Percentiles rank a stretch among this genome's conserved stretches.
Conservation (phyloP, 2,113 vertebrate species). For the Peromyscus polionotus region DNA sequence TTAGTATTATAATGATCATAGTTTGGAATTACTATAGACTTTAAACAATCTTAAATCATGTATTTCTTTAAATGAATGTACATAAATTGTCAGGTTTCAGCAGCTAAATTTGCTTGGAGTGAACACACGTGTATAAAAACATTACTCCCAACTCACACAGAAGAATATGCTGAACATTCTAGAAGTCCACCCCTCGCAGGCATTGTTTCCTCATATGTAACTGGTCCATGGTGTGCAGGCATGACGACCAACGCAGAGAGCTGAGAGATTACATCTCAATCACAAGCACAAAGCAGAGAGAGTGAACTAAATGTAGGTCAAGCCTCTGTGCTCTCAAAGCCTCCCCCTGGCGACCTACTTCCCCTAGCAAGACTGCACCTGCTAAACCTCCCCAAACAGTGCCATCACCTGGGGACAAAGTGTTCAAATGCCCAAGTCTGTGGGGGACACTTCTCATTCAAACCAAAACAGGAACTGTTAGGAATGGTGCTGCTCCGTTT, state of each 20-base stretch:
- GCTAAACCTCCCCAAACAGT: neutral
- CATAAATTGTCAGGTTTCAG: neutral
- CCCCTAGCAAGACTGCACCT: neutral
- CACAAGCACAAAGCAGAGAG: neutral
- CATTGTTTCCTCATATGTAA: neutral
- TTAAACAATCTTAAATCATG: neutral
- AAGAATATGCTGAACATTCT: neutral
- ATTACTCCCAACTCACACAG: neutral
- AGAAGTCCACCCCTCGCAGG: neutral
- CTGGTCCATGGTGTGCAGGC: neutral
- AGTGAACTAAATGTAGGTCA: neutral
- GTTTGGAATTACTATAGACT: neutral
- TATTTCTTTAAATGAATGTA: neutral
- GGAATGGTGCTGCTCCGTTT: neutral
- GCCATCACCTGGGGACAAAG: neutral
- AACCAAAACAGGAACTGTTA: neutral
- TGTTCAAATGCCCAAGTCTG: too few species aligned
- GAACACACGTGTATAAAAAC: neutral
- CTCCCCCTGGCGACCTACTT: fast-evolving
- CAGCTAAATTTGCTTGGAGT: slow-evolving; percentile 3
- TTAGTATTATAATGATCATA: neutral
- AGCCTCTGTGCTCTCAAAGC: neutral
- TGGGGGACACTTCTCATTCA: neutral
- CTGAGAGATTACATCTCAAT: neutral
- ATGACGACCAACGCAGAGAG: neutral